Base-by-base conservation (phyloP, 2,888 invertebrate species). In the Gastracanthus pulcherrimus region DNA sequence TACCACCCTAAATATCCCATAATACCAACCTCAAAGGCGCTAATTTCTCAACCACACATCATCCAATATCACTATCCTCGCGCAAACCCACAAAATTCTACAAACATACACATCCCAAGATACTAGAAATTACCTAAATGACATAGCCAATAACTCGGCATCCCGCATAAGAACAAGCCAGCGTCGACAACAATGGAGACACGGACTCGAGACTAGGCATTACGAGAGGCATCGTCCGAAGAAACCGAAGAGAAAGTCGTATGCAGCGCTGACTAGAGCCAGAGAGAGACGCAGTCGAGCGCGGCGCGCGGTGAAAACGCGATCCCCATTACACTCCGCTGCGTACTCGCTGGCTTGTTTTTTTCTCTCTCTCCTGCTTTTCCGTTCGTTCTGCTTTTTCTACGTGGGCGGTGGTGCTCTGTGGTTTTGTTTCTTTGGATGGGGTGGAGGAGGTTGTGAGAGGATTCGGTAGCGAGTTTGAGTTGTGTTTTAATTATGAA, bases 251-350 rank as follows among this genome's bases (percentile, higher is more conserved):
- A 79, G 72, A 79, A 79, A 79, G 72, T 74, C 26, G 58, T 45
- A 31, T 4, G 62, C 26, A 69, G 19, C 55, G 55, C 11, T n/a
- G n/a, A n/a, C n/a, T n/a, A 70, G 41, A 48, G 26, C n/a, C n/a
- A 66, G 41, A 36, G 23, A 58, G 55, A 58, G 16, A 55, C 36
- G 67, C 74, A 58, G 69, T 71, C 71, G 48, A 81, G 76, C 80
- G 48, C 41, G 80, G 34, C 26, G 55, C 79, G 45, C 67, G 58
- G 67, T 75, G 80, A 75, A 80, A 75, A 75, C 45, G 66, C 41
- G 45, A 38, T 69, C 55, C 23, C 31, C 23, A 51, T 38, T 48
- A 60, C 45, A 45, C 74, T 55, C 29, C 16, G 55, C 55, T 38
- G 75, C 51, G 66, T 13, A 34, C 38, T 13, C 5, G 16, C 16